Percentiles rank a stretch among this genome's conserved stretches.
phyloP scores from a whole-genome alignment of 2,888 invertebrate species.

The Platycheirus albimanus region DNA sequence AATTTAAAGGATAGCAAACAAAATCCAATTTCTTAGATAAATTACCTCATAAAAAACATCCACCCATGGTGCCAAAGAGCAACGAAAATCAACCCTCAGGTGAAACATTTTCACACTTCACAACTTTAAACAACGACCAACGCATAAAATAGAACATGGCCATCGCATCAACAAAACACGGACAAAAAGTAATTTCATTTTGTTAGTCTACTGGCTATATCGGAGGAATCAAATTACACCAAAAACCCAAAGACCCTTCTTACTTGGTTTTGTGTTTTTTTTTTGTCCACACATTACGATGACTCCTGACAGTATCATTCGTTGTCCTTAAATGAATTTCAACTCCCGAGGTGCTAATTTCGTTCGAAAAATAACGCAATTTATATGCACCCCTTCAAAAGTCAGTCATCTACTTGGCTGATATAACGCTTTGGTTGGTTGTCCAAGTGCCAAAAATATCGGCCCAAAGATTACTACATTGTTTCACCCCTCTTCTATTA shows the following conservation, averaged over 20 bases:
- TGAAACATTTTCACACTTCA: constrained; percentile 58
- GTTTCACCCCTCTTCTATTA: constrained; percentile 58
- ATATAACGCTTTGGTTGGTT: background rate
- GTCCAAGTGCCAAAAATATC: constrained; percentile 45
- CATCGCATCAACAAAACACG: constrained; percentile 7
- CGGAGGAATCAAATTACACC: constrained; percentile 61
- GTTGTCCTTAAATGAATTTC: constrained; percentile 58
- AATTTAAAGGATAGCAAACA: constrained; percentile 31
- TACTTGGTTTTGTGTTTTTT: too few relatives aligned
- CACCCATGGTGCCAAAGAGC: constrained; percentile 10
- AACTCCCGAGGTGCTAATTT: constrained; percentile 71
- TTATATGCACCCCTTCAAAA: constrained; percentile 68
- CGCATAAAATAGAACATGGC: constrained; percentile 22
- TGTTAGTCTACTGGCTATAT: constrained; percentile 18
- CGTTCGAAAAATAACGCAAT: constrained; percentile 66
- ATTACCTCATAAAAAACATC: constrained; percentile 47
- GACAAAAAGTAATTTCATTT: constrained; percentile 43
- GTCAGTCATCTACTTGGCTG: background rate
- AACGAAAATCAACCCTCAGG: constrained; percentile 48
- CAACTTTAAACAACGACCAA: constrained; percentile 47
- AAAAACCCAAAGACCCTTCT: constrained; percentile 19
- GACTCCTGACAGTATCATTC: constrained; percentile 41
- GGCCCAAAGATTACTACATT: constrained; percentile 56
- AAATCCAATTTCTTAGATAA: constrained; percentile 59
- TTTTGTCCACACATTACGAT: constrained; percentile 34